phyloP scores from a whole-genome alignment of 2,888 invertebrate genomes.

The Hypomecis punctinalis region DNA sequence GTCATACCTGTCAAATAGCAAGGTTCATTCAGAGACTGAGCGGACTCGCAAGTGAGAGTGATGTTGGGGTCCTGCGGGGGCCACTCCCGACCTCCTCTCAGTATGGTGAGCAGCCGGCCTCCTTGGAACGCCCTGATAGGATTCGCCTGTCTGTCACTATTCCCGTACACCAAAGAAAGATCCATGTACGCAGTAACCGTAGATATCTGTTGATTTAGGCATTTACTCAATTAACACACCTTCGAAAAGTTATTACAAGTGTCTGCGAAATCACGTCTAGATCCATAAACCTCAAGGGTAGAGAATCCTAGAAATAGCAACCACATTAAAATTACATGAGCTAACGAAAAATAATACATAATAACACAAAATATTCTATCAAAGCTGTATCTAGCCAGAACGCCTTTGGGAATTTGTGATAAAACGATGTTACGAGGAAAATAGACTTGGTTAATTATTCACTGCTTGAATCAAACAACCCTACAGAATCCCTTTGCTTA shows the following conservation, averaged over 20 bases:
- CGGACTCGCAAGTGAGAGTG: conserved; percentile 88
- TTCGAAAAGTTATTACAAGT: conserved; percentile 1
- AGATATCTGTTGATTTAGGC: conserved; percentile 77
- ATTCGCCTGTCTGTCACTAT: conserved; percentile 86
- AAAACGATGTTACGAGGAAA: not conserved
- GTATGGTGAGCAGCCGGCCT: conserved; percentile 87
- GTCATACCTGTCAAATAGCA: conserved; percentile 90
- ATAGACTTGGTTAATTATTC: conserved; percentile 6
- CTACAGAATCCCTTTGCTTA: not conserved
- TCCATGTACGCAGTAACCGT: conserved; percentile 91
- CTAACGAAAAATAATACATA: not conserved
- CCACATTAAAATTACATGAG: not conserved
- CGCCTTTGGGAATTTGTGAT: not conserved
- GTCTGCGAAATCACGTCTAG: not conserved
- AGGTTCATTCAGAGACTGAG: conserved; percentile 86
- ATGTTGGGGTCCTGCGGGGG: conserved; percentile 89
- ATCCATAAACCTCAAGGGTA: conserved; percentile 3
- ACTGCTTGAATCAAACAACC: conserved; percentile 15
- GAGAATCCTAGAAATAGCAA: not conserved
- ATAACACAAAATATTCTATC: no score
- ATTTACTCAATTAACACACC: conserved; percentile 5
- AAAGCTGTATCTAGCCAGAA: not conserved
- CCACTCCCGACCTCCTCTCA: conserved; percentile 88
- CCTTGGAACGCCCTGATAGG: conserved; percentile 88
- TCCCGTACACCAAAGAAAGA: conserved; percentile 92